A percentile compares a stretch with the other conserved stretches of the same genome.
Conservation (phyloP, 2,113 vertebrate genomes). For the Crotalus tigris region DNA sequence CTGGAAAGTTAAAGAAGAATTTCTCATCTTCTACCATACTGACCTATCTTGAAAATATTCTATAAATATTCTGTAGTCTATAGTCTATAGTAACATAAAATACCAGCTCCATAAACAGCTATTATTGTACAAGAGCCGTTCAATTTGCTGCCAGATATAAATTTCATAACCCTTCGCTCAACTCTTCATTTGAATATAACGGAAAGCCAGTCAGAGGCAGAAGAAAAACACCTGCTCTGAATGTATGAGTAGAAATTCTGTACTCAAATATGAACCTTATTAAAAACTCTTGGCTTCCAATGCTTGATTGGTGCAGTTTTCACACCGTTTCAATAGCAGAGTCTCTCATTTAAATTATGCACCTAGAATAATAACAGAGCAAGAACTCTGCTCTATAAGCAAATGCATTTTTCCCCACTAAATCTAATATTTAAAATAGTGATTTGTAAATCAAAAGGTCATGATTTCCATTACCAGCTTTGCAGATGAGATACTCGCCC, state of each 20-base stretch:
- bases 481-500: neutral
- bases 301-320: neutral
- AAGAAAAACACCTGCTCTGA: neutral
- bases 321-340: neutral
- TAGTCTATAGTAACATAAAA: accelerated
- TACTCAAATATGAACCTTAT: conserved; percentile 21
- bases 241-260: neutral
- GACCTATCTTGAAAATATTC: accelerated
- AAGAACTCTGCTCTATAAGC: neutral
- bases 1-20: neutral
- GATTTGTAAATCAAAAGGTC: conserved; percentile 38
- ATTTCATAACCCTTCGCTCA: neutral
- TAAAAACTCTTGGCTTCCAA: neutral
- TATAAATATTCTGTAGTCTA: neutral
- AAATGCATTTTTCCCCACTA: neutral
- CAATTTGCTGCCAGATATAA: neutral
- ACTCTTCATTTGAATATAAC: neutral
- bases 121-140: neutral
- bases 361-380: conserved; percentile 1
- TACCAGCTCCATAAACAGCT: neutral
- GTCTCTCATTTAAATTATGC: conserved; percentile 1
- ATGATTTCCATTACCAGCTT: conserved; percentile 14
- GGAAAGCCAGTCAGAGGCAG: neutral
- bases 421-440: neutral
- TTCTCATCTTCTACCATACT: accelerated